These are phyloP conservation scores for Alsophila aescularia DNA, from an alignment of 2,888 invertebrate genomes.

Conservation along the genomic window DNA sequence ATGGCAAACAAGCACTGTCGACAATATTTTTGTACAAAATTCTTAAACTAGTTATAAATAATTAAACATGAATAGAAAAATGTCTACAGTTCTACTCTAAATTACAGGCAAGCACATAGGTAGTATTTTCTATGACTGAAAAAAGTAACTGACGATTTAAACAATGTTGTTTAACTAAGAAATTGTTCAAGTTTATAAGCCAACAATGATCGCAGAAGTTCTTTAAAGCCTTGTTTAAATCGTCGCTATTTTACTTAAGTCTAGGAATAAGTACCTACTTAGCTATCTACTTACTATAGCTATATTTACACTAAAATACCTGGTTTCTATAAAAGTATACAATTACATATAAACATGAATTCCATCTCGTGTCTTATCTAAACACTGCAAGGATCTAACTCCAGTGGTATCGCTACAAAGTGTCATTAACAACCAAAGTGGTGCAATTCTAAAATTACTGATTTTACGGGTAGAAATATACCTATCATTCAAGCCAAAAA, in stretches of 20 bases:
- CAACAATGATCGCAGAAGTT: too few relatives aligned
- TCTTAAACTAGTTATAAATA: conserved; percentile 59
- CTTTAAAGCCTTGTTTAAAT: too few relatives aligned
- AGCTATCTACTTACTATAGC: neutral
- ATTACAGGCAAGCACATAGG: neutral
- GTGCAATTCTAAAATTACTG: conserved; percentile 17
- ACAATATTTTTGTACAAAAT: conserved; percentile 53
- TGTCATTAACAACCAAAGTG: conserved; percentile 22
- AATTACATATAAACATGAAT: neutral
- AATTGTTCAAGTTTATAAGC: too few relatives aligned
- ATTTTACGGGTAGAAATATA: conserved; percentile 16
- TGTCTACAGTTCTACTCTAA: neutral
- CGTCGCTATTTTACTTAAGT: neutral
- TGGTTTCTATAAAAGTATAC: neutral
- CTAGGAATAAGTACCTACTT: neutral
- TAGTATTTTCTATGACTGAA: neutral
- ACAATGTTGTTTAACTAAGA: neutral
- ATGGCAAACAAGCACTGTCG: conserved; percentile 42
- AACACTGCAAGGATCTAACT: neutral
- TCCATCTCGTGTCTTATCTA: neutral
- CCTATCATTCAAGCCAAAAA: conserved; percentile 23
- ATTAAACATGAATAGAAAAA: conserved; percentile 31
- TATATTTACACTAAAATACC: conserved; percentile 17
- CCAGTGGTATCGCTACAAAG: conserved; percentile 16
- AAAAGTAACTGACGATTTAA: neutral